Conservation (phyloP, 2,888 invertebrate genomes). For the Pseudococcus viburni region DNA sequence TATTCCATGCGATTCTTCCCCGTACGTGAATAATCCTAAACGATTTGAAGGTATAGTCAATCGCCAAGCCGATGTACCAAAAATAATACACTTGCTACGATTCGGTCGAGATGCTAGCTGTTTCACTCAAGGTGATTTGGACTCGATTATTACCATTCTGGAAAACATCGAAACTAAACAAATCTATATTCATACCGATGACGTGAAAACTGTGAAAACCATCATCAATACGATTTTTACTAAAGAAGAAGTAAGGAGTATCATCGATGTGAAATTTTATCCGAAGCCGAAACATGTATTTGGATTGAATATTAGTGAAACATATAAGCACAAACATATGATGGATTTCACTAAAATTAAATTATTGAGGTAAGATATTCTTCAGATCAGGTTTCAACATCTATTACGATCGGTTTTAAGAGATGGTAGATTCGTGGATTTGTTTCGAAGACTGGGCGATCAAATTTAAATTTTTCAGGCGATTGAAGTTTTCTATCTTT, state of each 20-base stretch:
- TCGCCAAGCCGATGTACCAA: conserved; percentile 6
- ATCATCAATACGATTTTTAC: background rate
- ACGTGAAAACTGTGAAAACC: background rate
- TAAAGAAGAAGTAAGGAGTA: background rate
- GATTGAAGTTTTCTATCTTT: background rate
- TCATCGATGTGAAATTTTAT: conserved; percentile 48
- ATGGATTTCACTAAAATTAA: conserved; percentile 59
- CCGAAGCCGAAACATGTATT: conserved; percentile 58
- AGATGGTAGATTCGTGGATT: background rate
- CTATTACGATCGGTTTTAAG: background rate
- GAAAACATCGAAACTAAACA: background rate
- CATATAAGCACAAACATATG: conserved; percentile 8
- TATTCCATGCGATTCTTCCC: conserved; percentile 35
- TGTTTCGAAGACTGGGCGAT: background rate
- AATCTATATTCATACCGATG: conserved; percentile 57
- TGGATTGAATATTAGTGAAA: conserved; percentile 54
- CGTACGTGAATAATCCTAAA: conserved; percentile 17
- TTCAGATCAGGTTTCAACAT: background rate
- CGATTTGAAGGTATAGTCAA: conserved; percentile 24
- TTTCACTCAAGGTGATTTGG: conserved; percentile 46
- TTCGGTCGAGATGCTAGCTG: conserved; percentile 45
- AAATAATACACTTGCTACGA: conserved; percentile 47
- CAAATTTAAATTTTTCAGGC: background rate
- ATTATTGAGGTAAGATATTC: conserved; percentile 38
- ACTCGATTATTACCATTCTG: conserved; percentile 11